Evolutionary conservation across 2,113 vertebrate species (phyloP), one percentile per base, ranked within the genome.

Genomic region (Alexandromys fortis): DNA sequence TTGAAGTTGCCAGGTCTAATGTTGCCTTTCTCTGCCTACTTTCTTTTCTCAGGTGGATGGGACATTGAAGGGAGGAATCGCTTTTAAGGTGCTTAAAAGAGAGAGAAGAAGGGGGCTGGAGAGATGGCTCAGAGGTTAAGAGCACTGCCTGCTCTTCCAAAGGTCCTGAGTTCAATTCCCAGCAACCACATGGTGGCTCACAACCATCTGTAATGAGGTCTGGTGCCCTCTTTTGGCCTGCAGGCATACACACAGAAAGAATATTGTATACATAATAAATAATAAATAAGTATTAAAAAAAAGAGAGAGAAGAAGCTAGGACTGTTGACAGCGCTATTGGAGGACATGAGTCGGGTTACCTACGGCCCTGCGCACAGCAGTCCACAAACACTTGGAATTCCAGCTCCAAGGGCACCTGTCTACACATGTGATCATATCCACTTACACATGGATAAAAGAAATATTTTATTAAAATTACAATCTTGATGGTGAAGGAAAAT

Each of bases 11-110:
- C 70, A 89, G 7, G 24, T 68, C 47, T 70, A 93, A 38, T 68
- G 58, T 63, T 38, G 90, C 58, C 14, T 82, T 94, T 89, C 55
- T 52, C 3, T 63, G 17, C 68, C 45, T 49, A 78, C 7, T 67
- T 88, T 89, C 45, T 93, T 89, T 79, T 38, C 67, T 83, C 75
- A 76, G 89, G 55, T 47, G 65, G n/a, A 91, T 86, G 35, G 35
- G 79, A 6, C 17, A 67, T 75, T 86, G 73, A n/a, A 81, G 88
- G 38, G 45, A 8, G 12, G 68, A 70, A 67, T 63, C 52, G 22
- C 78, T 42, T 9, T 85, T 67, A 85, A 85, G 26, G 61, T 45
- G 61, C 61, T 67, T 65, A 47, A 47, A 47, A 47, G 61, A 47
- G 82, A 47, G 82, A 65, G 2, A 1, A 33, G 16, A 30, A 16